Percentiles rank a stretch among this genome's conserved stretches.
phyloP scores from a whole-genome alignment of 2,888 invertebrate species.

The Eristalis tenax region DNA sequence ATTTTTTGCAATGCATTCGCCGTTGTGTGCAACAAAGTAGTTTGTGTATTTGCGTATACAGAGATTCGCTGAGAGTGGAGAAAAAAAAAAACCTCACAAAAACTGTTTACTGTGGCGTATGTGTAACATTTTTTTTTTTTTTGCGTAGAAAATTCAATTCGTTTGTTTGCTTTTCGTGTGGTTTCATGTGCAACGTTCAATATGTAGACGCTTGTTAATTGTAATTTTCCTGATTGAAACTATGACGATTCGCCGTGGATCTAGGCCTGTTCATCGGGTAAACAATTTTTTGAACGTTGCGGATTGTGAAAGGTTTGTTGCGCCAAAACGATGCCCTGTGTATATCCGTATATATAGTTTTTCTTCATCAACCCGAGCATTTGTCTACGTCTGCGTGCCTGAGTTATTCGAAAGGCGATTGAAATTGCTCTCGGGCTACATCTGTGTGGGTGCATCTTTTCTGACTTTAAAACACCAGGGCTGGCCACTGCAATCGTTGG shows the following conservation, averaged over 20 bases:
- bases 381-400: too few species aligned
- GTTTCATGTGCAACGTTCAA: neutral
- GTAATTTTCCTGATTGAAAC: neutral
- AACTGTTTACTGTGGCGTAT: conserved; percentile 53
- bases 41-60: neutral
- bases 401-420: too few species aligned
- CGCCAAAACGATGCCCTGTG: neutral
- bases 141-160: neutral
- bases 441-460: too few species aligned
- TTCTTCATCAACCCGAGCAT: neutral
- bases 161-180: neutral
- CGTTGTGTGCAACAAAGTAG: neutral
- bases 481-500: too few species aligned
- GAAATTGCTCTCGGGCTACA: too few species aligned
- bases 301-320: neutral
- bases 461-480: too few species aligned
- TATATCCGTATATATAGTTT: neutral
- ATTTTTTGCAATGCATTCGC: neutral
- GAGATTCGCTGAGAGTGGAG: neutral
- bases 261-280: neutral
- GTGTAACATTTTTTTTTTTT: conserved; percentile 44
- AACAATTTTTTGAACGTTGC: neutral
- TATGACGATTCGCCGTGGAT: neutral
- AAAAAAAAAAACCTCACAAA: neutral
- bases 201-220: neutral